Conservation (phyloP, 2,888 invertebrate species). For the Pseudoips prasinana region DNA sequence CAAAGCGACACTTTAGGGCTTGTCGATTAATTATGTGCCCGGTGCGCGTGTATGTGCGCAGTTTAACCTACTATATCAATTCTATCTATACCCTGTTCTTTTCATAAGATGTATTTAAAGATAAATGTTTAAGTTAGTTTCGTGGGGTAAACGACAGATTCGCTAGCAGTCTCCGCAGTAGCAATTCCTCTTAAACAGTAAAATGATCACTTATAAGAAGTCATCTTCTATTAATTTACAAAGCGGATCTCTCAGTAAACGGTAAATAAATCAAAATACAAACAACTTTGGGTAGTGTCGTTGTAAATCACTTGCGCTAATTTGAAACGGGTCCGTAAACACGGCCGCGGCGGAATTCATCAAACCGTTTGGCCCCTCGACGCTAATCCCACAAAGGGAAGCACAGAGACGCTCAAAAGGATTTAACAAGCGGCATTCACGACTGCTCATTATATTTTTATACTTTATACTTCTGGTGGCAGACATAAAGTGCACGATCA, state of each 20-base stretch:
- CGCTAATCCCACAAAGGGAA: conserved; percentile 73
- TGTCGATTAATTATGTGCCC: too few relatives aligned
- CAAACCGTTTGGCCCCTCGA: conserved; percentile 44
- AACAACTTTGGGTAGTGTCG: conserved; percentile 57
- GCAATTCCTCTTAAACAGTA: too few relatives aligned
- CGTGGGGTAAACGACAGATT: too few relatives aligned
- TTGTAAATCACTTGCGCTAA: conserved; percentile 71
- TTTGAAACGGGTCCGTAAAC: conserved; percentile 73
- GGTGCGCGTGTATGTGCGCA: too few relatives aligned
- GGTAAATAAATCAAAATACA: conserved; percentile 56
- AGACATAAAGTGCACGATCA: conserved; percentile 78
- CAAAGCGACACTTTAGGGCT: too few relatives aligned
- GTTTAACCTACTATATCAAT: too few relatives aligned
- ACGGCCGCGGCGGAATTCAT: conserved; percentile 50
- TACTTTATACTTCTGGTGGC: conserved; percentile 72
- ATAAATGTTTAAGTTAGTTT: too few relatives aligned
- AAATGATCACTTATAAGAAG: too few relatives aligned
- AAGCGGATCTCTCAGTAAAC: conserved; percentile 24
- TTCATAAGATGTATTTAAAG: too few relatives aligned
- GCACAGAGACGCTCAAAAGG: conserved; percentile 71
- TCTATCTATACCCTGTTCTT: too few relatives aligned
- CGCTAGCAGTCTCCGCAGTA: too few relatives aligned
- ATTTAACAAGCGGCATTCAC: conserved; percentile 80
- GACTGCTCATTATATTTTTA: conserved; percentile 80
- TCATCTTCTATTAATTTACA: too few relatives aligned